phyloP scores from a whole-genome alignment of 1,140 invertebrate species.

The Radopholus similis region DNA sequence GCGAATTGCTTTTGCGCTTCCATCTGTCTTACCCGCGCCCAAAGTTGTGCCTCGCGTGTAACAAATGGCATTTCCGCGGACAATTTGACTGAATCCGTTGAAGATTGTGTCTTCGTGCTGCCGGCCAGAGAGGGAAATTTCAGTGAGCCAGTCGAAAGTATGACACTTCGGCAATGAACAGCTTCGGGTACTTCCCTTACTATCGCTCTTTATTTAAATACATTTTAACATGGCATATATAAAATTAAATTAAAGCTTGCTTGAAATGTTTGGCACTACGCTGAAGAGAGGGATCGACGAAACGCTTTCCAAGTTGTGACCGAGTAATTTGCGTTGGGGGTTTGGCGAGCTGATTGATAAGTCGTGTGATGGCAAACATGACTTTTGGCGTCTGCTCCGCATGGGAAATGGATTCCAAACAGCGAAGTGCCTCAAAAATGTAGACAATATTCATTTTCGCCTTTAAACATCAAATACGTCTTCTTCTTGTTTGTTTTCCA shows the following conservation, averaged over 20 bases:
- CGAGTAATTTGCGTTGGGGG: background rate
- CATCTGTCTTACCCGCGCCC: background rate
- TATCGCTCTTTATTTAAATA: constrained; percentile 3
- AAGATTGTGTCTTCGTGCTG: background rate
- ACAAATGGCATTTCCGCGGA: background rate
- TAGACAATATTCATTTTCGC: background rate
- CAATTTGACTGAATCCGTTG: background rate
- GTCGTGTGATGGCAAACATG: background rate
- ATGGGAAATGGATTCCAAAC: constrained; percentile 6
- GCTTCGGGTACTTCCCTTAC: constrained; percentile 13
- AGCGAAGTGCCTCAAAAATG: constrained; percentile 9
- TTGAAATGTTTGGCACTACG: constrained; percentile 9
- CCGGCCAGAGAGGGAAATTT: background rate
- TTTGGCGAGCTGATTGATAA: background rate
- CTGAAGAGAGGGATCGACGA: background rate
- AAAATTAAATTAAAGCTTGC: background rate
- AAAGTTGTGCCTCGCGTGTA: background rate
- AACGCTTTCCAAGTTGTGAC: background rate
- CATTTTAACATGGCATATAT: background rate
- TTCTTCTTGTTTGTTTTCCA: constrained; percentile 9
- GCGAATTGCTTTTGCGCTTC: constrained; percentile 2
- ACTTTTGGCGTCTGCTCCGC: constrained; percentile 9
- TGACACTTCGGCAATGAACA: constrained; percentile 6
- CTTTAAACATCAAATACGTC: background rate
- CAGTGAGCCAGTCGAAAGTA: background rate